Conservation (phyloP, 2,888 invertebrate genomes). For the Prosapia bicincta region DNA sequence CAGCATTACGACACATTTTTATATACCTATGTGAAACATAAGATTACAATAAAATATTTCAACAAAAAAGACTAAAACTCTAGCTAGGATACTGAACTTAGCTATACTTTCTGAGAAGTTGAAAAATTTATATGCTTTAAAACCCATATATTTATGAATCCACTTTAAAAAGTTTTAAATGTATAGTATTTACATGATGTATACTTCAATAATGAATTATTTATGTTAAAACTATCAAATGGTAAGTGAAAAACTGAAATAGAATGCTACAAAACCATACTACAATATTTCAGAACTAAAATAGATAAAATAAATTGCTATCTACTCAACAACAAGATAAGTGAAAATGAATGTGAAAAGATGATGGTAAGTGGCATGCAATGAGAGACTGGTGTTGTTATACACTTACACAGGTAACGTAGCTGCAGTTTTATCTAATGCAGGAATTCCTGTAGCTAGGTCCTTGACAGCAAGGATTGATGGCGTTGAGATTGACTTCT, state of each 20-base stretch:
- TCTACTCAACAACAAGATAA: not conserved
- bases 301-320: not conserved
- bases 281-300: not conserved
- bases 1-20: too few relatives aligned
- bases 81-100: too few relatives aligned
- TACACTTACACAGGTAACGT: slow-evolving; percentile 59
- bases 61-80: too few relatives aligned
- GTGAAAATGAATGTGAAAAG: not conserved
- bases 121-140: too few relatives aligned
- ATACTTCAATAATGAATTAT: too few relatives aligned
- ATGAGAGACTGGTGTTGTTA: slow-evolving; percentile 16
- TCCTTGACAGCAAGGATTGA: slow-evolving; percentile 74
- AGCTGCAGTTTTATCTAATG: slow-evolving; percentile 49
- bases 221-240: too few relatives aligned
- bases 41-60: too few relatives aligned
- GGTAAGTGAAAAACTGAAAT: not conserved
- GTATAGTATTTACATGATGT: too few relatives aligned
- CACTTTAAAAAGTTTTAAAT: too few relatives aligned
- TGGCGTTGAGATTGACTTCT: slow-evolving; percentile 88
- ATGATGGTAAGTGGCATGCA: not conserved
- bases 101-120: too few relatives aligned
- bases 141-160: too few relatives aligned
- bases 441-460: slow-evolving; percentile 55
- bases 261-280: not conserved
- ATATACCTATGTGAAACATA: too few relatives aligned